Evolutionary conservation across 2,113 vertebrate species (phyloP).

Genomic region (Sinocyclocheilus anophthalmus): DNA sequence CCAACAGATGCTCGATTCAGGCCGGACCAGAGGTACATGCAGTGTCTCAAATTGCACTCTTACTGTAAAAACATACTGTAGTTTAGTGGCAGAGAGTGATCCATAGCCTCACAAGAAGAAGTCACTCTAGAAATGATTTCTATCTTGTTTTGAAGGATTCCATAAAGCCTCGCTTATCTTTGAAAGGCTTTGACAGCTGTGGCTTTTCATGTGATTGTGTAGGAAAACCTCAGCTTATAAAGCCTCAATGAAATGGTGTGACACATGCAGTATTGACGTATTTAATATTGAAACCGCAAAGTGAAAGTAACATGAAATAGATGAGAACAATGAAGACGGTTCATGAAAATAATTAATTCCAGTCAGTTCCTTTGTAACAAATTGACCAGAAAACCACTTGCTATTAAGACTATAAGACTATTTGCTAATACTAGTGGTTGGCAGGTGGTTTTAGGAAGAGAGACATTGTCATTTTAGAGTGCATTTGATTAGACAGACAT

Average conservation of each 20-base stretch:
- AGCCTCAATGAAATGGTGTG: too few species aligned
- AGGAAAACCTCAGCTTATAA: background rate
- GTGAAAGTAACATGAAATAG: background rate
- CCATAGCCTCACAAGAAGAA: background rate
- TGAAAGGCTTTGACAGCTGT: too few species aligned
- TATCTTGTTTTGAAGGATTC: background rate
- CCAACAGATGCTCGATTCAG: conserved; percentile 92
- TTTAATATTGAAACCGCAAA: background rate
- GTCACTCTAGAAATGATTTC: background rate
- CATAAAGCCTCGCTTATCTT: background rate
- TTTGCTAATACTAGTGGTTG: background rate
- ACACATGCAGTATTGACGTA: background rate
- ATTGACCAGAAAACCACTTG: background rate
- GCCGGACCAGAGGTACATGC: conserved; percentile 91
- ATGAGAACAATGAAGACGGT: background rate
- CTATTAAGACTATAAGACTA: background rate
- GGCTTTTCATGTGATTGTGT: background rate
- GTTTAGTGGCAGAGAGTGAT: background rate
- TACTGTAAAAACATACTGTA: background rate
- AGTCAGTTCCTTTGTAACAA: background rate
- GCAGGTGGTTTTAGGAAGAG: background rate
- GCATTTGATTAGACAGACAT: too few species aligned
- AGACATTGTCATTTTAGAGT: background rate
- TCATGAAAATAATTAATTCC: background rate
- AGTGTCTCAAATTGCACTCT: conserved; percentile 45